Conservation (phyloP, 2,797 vertebrate genomes). For the Oceanodroma leucorhoa region DNA sequence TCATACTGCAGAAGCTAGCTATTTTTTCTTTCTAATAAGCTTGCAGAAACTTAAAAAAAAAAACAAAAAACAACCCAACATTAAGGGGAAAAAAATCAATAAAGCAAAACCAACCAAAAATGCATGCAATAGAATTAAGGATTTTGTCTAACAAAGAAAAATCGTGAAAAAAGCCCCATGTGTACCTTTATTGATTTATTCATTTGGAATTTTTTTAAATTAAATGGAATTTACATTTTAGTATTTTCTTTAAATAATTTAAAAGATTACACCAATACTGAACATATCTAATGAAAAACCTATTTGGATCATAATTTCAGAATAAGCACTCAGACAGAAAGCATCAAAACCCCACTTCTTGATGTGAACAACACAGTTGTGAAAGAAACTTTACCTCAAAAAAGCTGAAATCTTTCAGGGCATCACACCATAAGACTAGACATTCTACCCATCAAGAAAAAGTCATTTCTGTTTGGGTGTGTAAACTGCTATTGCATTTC, state of each 20-base stretch:
- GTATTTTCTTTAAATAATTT: not conserved
- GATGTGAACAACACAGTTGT: not conserved
- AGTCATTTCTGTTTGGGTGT: not conserved
- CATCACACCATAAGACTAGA: not conserved
- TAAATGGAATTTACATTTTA: not conserved
- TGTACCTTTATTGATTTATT: not conserved
- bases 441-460: not conserved
- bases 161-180: not conserved
- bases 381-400: not conserved
- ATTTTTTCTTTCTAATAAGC: not conserved
- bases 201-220: not conserved
- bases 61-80: too few relatives aligned
- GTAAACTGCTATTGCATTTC: not conserved
- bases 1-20: not conserved
- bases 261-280: not conserved
- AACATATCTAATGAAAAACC: not conserved
- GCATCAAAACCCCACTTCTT: not conserved
- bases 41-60: not conserved
- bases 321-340: not conserved
- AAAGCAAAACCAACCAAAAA: not conserved
- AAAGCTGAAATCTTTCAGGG: not conserved
- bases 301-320: not conserved
- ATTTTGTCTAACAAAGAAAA: not conserved
- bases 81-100: not conserved
- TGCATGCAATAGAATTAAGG: fast-evolving